Evolutionary conservation across 64 coral and sea anemone species (phyloP), one percentile per base, ranked within the genome.

Genomic region (Stylophora pistillata): DNA sequence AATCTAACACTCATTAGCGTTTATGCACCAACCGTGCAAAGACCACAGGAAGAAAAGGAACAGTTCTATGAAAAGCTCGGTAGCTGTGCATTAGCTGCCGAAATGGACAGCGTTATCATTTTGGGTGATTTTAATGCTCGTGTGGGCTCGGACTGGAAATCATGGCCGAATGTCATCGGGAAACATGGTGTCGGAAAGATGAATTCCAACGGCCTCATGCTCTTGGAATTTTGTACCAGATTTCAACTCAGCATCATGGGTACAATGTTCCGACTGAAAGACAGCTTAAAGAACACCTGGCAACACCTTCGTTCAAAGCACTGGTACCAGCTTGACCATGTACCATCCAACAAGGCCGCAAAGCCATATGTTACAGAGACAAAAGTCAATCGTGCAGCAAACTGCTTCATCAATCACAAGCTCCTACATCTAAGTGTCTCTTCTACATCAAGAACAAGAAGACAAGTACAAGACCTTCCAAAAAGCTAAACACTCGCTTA

Each of bases 61-160:
- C 53, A 61, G 25, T 88, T 88, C 57, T 88, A 88, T 58, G 73
- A 88, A 88, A n/a, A n/a, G n/a, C n/a, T n/a, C n/a, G n/a, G n/a
- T n/a, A n/a, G n/a, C n/a, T 88, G 86, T 28, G 18, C 77, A 60
- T 21, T 13, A 15, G 30, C 29, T 13, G 60, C 75, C 6, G 30
- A 79, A 72, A 77, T 59, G 16, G 52, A 79, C 74, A 59, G 13
- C 23, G 21, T 78, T 31, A 78, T 89, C 47, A 62, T 89, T 15
- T 3, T 89, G 0, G 74, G 87, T 25, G 58, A 89, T 56, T 89
- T 89, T 4, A 89, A 89, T n/a, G 87, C 87, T 68, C 74, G 74
- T 20, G 75, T 89, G 10, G 87, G 58, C 0, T 64, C 78, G 16
- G 87, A 89, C 21, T 79, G 41, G 74, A 31, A 66, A 33, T 78